These are phyloP conservation scores for Corydoras maculifer DNA, from an alignment of 2,113 vertebrate genomes.

Conservation along the genomic window DNA sequence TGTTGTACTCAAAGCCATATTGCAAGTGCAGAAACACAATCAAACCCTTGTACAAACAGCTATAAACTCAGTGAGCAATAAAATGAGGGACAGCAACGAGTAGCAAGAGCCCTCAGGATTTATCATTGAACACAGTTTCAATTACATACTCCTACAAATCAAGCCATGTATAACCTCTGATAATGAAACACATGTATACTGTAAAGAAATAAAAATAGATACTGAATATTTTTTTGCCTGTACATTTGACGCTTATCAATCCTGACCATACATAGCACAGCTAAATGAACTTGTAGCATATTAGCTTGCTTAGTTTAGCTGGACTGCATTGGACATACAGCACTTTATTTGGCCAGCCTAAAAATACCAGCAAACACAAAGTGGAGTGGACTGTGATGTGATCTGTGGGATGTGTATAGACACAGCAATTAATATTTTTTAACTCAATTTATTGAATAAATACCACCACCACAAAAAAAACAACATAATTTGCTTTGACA, in stretches of 20 bases:
- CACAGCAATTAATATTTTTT: no score
- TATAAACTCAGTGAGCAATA: slow-evolving; percentile 14
- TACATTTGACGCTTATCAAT: slow-evolving; percentile 1
- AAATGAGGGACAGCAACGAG: slow-evolving; percentile 1
- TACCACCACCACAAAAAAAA: no score
- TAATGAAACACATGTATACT: neutral
- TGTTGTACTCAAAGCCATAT: neutral
- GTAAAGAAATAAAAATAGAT: neutral
- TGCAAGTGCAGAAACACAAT: neutral
- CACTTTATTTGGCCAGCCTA: slow-evolving; percentile 45
- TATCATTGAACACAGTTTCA: neutral
- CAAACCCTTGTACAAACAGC: slow-evolving; percentile 3
- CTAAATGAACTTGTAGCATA: slow-evolving; percentile 39
- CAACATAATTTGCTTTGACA: no score
- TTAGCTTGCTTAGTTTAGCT: slow-evolving; percentile 27
- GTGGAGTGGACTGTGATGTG: neutral
- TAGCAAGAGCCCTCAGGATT: slow-evolving; percentile 4
- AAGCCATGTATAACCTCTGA: neutral
- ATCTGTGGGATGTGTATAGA: no score
- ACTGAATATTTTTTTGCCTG: slow-evolving; percentile 4
- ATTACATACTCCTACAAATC: neutral
- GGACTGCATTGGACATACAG: slow-evolving; percentile 7
- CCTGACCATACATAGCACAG: slow-evolving; percentile 55
- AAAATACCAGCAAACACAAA: slow-evolving; percentile 35
- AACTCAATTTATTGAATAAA: no score